Evolutionary conservation across 2,113 vertebrate species (phyloP).

Genomic region (Petaurus breviceps): DNA sequence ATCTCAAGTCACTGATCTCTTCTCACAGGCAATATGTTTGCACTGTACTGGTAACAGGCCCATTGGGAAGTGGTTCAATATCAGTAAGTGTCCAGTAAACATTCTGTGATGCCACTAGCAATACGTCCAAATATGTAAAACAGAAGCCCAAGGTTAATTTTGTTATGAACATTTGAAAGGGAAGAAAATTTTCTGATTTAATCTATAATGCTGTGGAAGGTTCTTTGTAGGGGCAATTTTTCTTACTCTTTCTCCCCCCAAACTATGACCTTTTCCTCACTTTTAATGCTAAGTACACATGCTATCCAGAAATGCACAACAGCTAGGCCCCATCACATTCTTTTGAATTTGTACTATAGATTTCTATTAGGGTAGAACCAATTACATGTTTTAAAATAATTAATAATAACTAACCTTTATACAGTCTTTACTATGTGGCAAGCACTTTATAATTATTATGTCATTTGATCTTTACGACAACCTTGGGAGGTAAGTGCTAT

Average conservation of each 20-base stretch:
- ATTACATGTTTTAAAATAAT: not conserved
- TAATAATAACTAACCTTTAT: not conserved
- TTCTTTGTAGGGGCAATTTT: not conserved
- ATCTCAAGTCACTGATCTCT: not conserved
- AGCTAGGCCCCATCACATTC: not conserved
- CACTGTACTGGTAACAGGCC: not conserved
- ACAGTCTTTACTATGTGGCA: not conserved
- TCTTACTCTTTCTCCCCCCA: not conserved
- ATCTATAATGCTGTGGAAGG: not conserved
- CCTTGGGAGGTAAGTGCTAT: no score
- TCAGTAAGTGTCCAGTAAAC: constrained; percentile 1
- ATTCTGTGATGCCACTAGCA: not conserved
- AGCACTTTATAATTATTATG: not conserved
- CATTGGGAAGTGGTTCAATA: not conserved
- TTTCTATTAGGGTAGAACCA: not conserved
- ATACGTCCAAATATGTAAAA: not conserved
- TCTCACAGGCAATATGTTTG: not conserved
- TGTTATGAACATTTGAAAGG: not conserved
- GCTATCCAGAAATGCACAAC: fast-evolving
- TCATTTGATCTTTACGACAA: no score
- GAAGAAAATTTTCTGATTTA: fast-evolving
- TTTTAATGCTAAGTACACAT: fast-evolving
- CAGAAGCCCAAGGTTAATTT: fast-evolving
- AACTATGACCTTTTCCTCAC: fast-evolving
- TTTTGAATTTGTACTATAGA: not conserved